Evolutionary conservation across 2,113 vertebrate species (phyloP), one percentile per base, ranked within the genome.

Genomic region (Colossoma macropomum): DNA sequence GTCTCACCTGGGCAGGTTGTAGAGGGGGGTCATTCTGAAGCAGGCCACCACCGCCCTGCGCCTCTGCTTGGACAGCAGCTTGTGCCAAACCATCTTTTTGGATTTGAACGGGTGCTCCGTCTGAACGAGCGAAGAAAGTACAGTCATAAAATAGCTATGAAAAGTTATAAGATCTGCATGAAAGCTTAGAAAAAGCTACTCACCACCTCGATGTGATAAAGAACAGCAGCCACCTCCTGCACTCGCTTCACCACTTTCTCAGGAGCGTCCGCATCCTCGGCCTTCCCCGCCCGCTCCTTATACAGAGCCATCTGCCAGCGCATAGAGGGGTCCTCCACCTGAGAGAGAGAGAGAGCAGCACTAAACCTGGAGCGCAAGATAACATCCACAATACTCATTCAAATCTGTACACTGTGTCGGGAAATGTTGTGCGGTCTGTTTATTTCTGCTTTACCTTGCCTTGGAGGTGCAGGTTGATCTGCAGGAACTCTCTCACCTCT

Each of bases 251-350:
- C 97, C 27, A 97, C 96, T 86, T 98, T 98, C 91, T 96, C 96
- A 0, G 96, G 97, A 62, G 93, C 92, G 68, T 97, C 96, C 0
- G 94, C 93, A 8, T 98, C 97, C 82, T 98, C 97, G 0, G 95
- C 96, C 66, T 96, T 96, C 3, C 97, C 97, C 0, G 97, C 94
- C 84, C 96, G 91, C 82, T 96, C 96, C 54, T 96, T 95, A 85
- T 97, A 98, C 45, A 98, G 92, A 32, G 97, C 96, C 96, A 98
- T 96, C 92, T 98, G 97, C 97, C 97, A 98, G 73, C 97, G 96
- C 93, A 98, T 95, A 13, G 96, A 95, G 1, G 95, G 95, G 87
- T 97, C 96, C 89, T 98, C 97, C 66, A 96, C 96, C 97, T 98
- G 10, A n/a, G n/a, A n/a, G 27, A 62, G 38, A 62, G 3, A 32